phyloP scores from a whole-genome alignment of 2,797 vertebrate genomes.

The Knipowitschia caucasica region DNA sequence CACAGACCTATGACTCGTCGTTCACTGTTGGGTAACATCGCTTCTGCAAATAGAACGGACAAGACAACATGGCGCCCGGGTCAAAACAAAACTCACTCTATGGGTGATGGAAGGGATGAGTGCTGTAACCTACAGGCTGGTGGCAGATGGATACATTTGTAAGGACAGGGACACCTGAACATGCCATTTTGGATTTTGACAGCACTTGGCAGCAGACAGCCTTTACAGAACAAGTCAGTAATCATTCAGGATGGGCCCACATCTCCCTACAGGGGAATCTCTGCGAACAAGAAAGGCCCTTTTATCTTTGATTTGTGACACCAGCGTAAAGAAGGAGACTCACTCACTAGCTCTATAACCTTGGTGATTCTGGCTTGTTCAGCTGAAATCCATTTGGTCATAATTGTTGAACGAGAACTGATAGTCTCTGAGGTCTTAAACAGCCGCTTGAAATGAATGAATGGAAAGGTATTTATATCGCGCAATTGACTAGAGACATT shows the following conservation, averaged over 20 bases:
- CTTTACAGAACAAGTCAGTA: constrained; percentile 22
- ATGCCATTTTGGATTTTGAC: constrained; percentile 36
- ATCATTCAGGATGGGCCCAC: constrained; percentile 23
- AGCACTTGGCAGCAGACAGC: constrained; percentile 4
- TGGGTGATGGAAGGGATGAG: constrained; percentile 46
- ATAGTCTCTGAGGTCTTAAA: constrained; percentile 35
- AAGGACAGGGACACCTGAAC: constrained; percentile 19
- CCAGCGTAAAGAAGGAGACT: constrained; percentile 11
- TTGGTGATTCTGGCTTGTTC: constrained; percentile 26
- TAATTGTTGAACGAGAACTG: constrained; percentile 40
- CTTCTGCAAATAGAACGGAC: constrained; percentile 33
- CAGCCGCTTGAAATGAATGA: constrained; percentile 44
- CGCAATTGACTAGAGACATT: constrained; percentile 46
- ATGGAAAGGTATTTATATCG: constrained; percentile 46
- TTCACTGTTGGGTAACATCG: constrained; percentile 33
- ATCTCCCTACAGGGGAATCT: constrained; percentile 20
- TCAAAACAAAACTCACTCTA: constrained; percentile 40
- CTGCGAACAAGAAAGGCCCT: constrained; percentile 15
- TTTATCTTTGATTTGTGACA: constrained; percentile 15
- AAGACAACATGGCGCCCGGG: constrained; percentile 17
- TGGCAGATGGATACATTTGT: constrained; percentile 31
- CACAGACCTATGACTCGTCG: constrained; percentile 52
- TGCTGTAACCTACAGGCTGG: constrained; percentile 24
- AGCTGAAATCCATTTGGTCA: constrained; percentile 39
- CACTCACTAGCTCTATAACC: constrained; percentile 29